These are phyloP conservation scores for Calidris pygmaea DNA, from an alignment of 2,113 vertebrate genomes.

Conservation along the genomic window DNA sequence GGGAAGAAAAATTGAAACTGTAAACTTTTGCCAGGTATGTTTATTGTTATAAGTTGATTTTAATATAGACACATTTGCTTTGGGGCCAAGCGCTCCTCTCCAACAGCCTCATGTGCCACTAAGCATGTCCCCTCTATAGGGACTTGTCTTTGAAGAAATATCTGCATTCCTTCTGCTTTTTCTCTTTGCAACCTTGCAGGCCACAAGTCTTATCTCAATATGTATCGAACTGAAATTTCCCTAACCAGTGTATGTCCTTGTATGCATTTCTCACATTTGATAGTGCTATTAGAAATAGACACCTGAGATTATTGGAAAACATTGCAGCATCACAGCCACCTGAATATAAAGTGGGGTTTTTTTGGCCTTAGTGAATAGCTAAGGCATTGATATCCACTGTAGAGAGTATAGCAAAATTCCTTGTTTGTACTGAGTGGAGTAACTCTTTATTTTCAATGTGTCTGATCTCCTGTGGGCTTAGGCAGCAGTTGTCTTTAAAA, in stretches of 20 bases:
- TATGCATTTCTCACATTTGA: fast-evolving
- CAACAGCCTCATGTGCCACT: not conserved
- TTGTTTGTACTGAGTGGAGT: not conserved
- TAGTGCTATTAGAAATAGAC: not conserved
- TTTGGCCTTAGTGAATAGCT: not conserved
- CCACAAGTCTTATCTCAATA: not conserved
- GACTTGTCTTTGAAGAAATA: not conserved
- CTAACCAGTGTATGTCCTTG: fast-evolving
- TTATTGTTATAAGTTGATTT: not conserved
- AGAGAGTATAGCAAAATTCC: not conserved
- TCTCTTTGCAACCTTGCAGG: not conserved
- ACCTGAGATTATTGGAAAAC: not conserved
- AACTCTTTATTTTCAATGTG: not conserved
- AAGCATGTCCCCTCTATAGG: not conserved
- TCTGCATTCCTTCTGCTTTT: not conserved
- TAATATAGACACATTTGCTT: not conserved
- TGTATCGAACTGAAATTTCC: not conserved
- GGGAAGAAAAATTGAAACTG: not conserved
- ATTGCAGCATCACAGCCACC: not conserved
- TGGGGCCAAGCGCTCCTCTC: not conserved
- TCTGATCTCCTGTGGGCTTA: not conserved
- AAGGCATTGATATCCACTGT: not conserved
- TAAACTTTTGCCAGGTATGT: not conserved
- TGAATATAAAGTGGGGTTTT: not conserved
- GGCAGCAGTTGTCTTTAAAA: not conserved